These are phyloP conservation scores for Dascillus cervinus DNA, from an alignment of 2,888 invertebrate species.

Conservation along the genomic window DNA sequence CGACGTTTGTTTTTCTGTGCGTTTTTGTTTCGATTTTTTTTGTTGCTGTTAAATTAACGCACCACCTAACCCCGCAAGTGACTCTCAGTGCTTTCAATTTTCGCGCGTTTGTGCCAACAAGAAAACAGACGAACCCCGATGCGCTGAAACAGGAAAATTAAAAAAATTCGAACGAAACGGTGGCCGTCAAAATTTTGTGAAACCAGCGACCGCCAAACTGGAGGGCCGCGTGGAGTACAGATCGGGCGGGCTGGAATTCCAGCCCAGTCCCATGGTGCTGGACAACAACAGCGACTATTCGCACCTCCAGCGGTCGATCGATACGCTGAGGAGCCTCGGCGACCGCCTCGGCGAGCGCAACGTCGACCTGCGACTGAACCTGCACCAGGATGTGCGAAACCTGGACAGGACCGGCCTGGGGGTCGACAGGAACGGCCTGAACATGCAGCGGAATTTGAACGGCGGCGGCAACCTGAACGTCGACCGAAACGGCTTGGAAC, in stretches of 20 bases:
- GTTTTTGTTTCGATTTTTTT: slow-evolving; percentile 17
- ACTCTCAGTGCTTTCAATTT: slow-evolving; percentile 1
- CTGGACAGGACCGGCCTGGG: slow-evolving; percentile 2
- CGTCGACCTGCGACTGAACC: slow-evolving; percentile 38
- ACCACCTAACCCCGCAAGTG: slow-evolving; percentile 6
- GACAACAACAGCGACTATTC: slow-evolving; percentile 36
- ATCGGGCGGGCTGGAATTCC: slow-evolving; percentile 40
- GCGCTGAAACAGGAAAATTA: not conserved
- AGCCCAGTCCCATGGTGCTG: slow-evolving; percentile 35
- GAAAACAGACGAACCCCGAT: not conserved
- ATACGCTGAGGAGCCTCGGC: slow-evolving; percentile 39
- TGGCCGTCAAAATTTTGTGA: slow-evolving; percentile 6
- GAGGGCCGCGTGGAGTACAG: slow-evolving; percentile 42
- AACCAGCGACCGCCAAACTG: slow-evolving; percentile 22
- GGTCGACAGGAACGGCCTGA: not conserved
- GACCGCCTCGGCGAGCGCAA: slow-evolving; percentile 40
- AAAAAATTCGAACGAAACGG: slow-evolving; percentile 3
- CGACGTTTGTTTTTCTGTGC: slow-evolving; percentile 17
- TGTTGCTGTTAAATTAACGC: slow-evolving; percentile 2
- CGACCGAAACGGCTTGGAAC: slow-evolving; percentile 32
- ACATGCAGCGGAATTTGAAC: slow-evolving; percentile 5
- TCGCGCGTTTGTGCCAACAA: not conserved
- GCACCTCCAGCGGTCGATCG: slow-evolving; percentile 41
- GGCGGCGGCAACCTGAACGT: slow-evolving; percentile 9
- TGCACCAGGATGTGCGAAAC: slow-evolving; percentile 27